phyloP scores from a whole-genome alignment of 30 jellyfish, hydroid and myxozoan genomes.

The Turritopsis rubra region DNA sequence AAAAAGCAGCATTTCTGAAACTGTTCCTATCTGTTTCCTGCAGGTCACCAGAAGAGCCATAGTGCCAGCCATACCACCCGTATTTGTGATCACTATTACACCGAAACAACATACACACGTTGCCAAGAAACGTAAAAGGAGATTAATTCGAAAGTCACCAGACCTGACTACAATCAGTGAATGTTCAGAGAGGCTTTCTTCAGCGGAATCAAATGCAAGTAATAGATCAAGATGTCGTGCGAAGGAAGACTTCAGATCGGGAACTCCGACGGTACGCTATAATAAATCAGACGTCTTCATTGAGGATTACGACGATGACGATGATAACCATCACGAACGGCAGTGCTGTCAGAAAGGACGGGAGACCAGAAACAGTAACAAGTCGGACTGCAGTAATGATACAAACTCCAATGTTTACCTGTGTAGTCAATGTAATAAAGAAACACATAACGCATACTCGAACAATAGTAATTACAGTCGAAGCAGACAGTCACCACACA shows the following conservation, averaged over 20 bases:
- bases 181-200: constrained; percentile 21
- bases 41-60: background rate
- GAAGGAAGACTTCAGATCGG: background rate
- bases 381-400: background rate
- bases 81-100: background rate
- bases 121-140: background rate
- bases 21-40: background rate
- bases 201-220: constrained; percentile 9
- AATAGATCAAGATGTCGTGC: background rate
- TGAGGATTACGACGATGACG: background rate
- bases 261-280: background rate
- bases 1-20: too few relatives aligned
- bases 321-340: background rate
- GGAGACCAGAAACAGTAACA: background rate
- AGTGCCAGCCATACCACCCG: background rate
- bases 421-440: background rate
- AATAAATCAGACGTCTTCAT: background rate
- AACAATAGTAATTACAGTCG: background rate
- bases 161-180: constrained; percentile 26
- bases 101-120: background rate
- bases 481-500: background rate
- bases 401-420: background rate
- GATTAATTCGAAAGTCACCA: background rate
- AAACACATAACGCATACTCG: background rate
- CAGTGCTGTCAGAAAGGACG: background rate